Evolutionary conservation across 2,888 invertebrate genomes (phyloP).

Genomic region (Epirrita christyi): DNA sequence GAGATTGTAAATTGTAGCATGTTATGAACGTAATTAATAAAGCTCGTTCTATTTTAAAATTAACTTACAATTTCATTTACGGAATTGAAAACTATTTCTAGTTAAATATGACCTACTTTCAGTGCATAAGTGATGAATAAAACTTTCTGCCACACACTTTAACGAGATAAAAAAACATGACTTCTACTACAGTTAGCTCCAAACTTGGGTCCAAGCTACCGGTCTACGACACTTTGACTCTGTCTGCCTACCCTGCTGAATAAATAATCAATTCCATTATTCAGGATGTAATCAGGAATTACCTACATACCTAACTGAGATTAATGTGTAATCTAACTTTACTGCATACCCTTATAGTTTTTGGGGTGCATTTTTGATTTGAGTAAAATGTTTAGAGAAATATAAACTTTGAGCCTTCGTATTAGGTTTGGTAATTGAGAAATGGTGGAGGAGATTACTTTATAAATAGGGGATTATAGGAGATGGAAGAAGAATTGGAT

Average conservation of each 20-base stretch:
- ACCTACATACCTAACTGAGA: constrained; percentile 29
- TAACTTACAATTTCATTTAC: no score
- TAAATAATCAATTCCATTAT: constrained; percentile 33
- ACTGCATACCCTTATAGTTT: constrained; percentile 46
- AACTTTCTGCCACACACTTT: no score
- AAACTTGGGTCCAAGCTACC: background rate
- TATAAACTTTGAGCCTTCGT: background rate
- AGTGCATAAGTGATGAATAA: no score
- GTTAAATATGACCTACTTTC: no score
- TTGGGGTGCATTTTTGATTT: constrained; percentile 55
- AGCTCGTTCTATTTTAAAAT: no score
- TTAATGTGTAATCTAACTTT: constrained; percentile 43
- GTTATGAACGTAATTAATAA: no score
- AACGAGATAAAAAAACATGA: no score
- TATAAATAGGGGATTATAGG: background rate
- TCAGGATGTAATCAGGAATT: constrained; percentile 35
- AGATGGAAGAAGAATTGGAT: background rate
- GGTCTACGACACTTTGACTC: background rate
- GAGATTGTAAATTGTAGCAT: no score
- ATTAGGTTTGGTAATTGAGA: constrained; percentile 15
- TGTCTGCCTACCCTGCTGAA: constrained; percentile 16
- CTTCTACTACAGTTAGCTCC: no score
- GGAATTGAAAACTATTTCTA: no score
- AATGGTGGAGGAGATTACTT: background rate
- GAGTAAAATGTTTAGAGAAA: constrained; percentile 10